Evolutionary conservation across 2,797 vertebrate species (phyloP), one percentile per base, ranked within the genome.

Genomic region (Setipinna tenuifilis): DNA sequence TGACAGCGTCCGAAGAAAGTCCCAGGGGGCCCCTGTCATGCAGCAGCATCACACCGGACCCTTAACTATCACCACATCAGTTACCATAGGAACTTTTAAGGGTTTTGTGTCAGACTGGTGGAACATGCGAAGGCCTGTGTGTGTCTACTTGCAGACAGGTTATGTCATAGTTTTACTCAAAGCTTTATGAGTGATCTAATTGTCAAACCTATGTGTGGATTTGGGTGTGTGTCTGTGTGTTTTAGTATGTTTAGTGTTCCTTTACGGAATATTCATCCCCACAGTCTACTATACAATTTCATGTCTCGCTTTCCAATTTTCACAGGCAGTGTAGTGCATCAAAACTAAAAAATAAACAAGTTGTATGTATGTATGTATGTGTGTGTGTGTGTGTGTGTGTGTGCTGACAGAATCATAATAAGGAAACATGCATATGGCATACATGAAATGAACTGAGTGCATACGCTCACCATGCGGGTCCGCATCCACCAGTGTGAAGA

Each of bases 401-500:
- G 82, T n/a, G n/a, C 35, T 19, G 50, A 44, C 35, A 16, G 28
- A 75, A 35, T 35, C 16, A 44, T 78, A 44, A 19, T 25, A 78
- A 44, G 71, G 35, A 78, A 19, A 41, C 7, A 41, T 21, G 71
- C 35, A 6, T 2, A 78, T 44, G 35, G 35, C 35, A 21, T 7
- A 21, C 3, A 16, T 31, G 0, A 62, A 54, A 54, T 14, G 31
- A 68, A 54, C 82, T 50, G 71, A 41, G 71, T 78, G 31, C 35
- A 19, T 21, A 44, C 16, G 16, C 82, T 91, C 97, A 99, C 98
- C 98, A 0, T 99, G 94, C 82, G 98, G 98, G 88, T 99, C 98
- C 11, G 97, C 97, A 87, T 99, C 98, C 89, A 99, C 95, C 62
- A 99, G 94, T 61, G 96, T 95, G 86, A 99, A 97, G 88, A 96